Conservation (phyloP, 2,113 vertebrate species). For the Hemichromis elongatus region DNA sequence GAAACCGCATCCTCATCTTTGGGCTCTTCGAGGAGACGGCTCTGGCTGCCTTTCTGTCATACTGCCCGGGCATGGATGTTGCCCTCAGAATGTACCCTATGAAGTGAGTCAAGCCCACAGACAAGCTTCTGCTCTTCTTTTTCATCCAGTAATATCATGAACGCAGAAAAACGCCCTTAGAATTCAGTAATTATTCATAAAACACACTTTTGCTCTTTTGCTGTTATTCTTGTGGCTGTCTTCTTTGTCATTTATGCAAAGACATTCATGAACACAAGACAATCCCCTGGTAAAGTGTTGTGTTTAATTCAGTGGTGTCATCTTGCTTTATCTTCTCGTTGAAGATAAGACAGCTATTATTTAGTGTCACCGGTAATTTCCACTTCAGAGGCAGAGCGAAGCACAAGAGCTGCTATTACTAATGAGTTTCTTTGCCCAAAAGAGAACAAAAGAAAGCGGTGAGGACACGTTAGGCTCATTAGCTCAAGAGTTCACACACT, state of each 20-base stretch:
- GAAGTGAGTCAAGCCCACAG: slow-evolving; percentile 67
- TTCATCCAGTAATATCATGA: not conserved
- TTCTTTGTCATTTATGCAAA: not conserved
- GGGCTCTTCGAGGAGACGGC: slow-evolving; percentile 79
- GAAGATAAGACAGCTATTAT: not conserved
- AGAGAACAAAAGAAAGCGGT: not conserved
- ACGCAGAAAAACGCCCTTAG: not conserved
- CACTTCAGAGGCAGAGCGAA: not conserved
- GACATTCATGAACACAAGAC: not conserved
- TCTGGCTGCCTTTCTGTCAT: slow-evolving; percentile 77
- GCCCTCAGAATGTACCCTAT: slow-evolving; percentile 81
- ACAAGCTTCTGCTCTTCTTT: not conserved
- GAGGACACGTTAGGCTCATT: slow-evolving; percentile 1
- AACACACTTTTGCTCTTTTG: not conserved
- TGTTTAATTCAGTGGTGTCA: not conserved
- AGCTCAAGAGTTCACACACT: not conserved
- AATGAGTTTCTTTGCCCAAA: not conserved
- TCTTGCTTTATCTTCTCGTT: not conserved
- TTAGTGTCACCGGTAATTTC: not conserved
- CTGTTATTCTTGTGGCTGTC: not conserved
- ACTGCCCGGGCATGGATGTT: slow-evolving; percentile 79
- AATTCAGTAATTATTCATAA: not conserved
- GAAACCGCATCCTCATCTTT: slow-evolving; percentile 78
- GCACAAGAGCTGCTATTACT: not conserved
- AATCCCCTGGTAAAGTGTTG: not conserved